Evolutionary conservation across 2,113 vertebrate species (phyloP).

Genomic region (Hiodon alosoides): DNA sequence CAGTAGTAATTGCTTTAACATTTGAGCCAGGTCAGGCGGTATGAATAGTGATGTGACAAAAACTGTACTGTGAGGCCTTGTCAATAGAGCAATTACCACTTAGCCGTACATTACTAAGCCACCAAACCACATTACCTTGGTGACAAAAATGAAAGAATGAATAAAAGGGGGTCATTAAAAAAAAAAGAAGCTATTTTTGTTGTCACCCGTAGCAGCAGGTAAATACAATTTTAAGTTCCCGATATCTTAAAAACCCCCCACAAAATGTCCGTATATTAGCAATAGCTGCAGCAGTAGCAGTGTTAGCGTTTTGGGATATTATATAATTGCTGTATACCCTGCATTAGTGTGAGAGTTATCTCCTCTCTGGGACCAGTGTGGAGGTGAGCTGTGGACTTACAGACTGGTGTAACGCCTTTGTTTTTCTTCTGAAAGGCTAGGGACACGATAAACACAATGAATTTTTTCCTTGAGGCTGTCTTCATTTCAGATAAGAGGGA

Average conservation of each 20-base stretch:
- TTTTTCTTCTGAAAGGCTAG: neutral
- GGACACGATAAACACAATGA: slow-evolving; percentile 21
- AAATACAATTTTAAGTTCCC: slow-evolving; percentile 12
- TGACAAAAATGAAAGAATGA: slow-evolving; percentile 71
- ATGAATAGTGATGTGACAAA: slow-evolving; percentile 90
- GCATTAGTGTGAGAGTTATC: too few species aligned
- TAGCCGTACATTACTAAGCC: slow-evolving; percentile 75
- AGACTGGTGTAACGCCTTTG: too few species aligned
- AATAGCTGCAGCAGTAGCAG: too few species aligned
- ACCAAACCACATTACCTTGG: slow-evolving; percentile 74
- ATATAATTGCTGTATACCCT: too few species aligned
- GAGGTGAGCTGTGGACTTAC: too few species aligned
- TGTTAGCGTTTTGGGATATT: too few species aligned
- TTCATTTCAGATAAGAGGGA: slow-evolving; percentile 30
- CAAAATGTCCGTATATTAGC: slow-evolving; percentile 29
- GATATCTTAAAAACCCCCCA: slow-evolving; percentile 36
- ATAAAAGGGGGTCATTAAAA: slow-evolving; percentile 54
- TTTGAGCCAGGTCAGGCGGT: slow-evolving; percentile 88
- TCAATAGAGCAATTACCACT: slow-evolving; percentile 87
- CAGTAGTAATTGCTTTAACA: slow-evolving; percentile 81
- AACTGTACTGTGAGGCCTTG: slow-evolving; percentile 72
- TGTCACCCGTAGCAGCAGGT: neutral
- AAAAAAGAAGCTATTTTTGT: slow-evolving; percentile 37
- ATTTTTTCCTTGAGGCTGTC: slow-evolving; percentile 26
- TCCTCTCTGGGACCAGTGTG: too few species aligned